Conservation (phyloP, 2,888 invertebrate species). For the Macaria liturata region DNA sequence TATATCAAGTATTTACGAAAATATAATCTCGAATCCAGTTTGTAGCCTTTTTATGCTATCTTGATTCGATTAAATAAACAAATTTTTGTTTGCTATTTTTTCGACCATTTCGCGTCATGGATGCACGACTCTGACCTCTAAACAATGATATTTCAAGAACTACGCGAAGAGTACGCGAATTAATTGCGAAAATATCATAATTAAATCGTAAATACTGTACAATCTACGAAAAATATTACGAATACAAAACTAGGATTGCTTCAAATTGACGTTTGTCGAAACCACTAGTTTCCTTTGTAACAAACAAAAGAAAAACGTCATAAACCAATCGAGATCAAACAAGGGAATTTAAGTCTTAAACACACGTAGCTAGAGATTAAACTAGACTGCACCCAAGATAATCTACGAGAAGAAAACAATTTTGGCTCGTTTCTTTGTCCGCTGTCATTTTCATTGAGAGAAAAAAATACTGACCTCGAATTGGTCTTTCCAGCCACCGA, state of each 20-base stretch:
- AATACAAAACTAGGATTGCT: conserved; percentile 27
- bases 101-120: conserved; percentile 31
- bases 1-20: no score
- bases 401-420: conserved; percentile 15
- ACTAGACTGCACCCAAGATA: conserved; percentile 1
- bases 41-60: no score
- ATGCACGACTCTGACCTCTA: conserved; percentile 33
- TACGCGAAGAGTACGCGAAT: conserved; percentile 11
- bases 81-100: conserved; percentile 19
- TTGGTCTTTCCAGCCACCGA: conserved; percentile 56
- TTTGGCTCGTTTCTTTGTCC: conserved; percentile 14
- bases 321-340: neutral
- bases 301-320: conserved; percentile 7
- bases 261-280: conserved; percentile 30
- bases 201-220: neutral
- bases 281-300: conserved; percentile 31
- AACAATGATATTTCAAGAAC: conserved; percentile 19
- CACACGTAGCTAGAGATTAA: neutral
- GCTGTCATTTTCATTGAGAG: conserved; percentile 6
- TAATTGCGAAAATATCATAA: conserved; percentile 5
- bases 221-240: conserved; percentile 18
- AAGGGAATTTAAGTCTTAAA: conserved; percentile 8
- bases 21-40: no score
- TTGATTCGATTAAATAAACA: conserved; percentile 1
- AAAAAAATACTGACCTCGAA: conserved; percentile 66